phyloP scores from a whole-genome alignment of 2,113 vertebrate species.

The Hemibagrus wyckioides region DNA sequence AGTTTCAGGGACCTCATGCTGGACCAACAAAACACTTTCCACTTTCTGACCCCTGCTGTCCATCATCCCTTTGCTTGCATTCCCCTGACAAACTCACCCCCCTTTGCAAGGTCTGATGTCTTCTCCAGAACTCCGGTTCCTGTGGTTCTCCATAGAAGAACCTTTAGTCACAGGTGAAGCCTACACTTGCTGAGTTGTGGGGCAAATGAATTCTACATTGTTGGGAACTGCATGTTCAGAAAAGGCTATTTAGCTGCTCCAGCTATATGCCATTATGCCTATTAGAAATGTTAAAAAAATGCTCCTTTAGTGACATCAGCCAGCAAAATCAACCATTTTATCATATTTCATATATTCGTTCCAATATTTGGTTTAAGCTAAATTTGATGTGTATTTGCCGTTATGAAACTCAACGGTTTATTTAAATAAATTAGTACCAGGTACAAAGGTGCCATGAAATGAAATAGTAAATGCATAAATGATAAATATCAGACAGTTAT shows the following conservation, averaged over 20 bases:
- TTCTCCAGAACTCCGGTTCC: slow-evolving; percentile 43
- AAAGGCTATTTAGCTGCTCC: neutral
- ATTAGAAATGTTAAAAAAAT: neutral
- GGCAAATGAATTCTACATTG: neutral
- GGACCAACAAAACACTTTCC: slow-evolving; percentile 72
- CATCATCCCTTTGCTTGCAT: slow-evolving; percentile 64
- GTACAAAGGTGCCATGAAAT: neutral
- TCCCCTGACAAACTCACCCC: neutral
- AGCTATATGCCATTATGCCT: neutral
- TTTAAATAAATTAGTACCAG: neutral
- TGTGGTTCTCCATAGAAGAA: slow-evolving; percentile 15
- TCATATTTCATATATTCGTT: slow-evolving; percentile 49
- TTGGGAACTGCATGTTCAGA: neutral
- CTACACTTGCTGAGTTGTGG: slow-evolving; percentile 37
- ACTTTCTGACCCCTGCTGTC: slow-evolving; percentile 76
- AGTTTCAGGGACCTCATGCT: slow-evolving; percentile 60
- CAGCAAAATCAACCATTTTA: neutral
- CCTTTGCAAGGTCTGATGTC: slow-evolving; percentile 47
- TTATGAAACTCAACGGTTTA: neutral
- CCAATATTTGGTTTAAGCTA: slow-evolving; percentile 33
- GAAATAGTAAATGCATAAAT: neutral
- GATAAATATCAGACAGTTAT: neutral
- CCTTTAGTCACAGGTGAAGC: slow-evolving; percentile 53
- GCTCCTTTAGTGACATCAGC: neutral
- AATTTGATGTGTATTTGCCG: neutral